These are phyloP conservation scores for Scolanthus callimorphus DNA, from an alignment of 92 coral and sea anemone species.

Conservation along the genomic window DNA sequence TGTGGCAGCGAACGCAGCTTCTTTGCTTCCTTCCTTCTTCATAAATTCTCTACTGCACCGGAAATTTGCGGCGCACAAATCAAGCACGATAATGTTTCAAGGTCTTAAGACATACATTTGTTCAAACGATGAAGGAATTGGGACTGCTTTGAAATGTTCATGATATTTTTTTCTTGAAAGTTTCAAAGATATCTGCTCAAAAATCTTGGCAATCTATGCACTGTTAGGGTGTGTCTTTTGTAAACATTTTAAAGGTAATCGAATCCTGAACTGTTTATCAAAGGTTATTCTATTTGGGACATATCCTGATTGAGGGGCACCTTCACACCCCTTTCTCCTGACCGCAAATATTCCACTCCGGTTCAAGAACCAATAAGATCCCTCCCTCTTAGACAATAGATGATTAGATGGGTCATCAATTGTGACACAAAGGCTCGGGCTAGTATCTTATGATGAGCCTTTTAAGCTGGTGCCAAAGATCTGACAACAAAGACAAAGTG, in stretches of 20 bases:
- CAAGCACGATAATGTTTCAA: background rate
- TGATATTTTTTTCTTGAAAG: background rate
- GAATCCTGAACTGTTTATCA: background rate
- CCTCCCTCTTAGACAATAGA: background rate
- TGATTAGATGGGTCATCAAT: too few species aligned
- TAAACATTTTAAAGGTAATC: background rate
- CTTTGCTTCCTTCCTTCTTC: constrained; percentile 2
- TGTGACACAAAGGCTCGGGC: too few species aligned
- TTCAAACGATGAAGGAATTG: too few species aligned
- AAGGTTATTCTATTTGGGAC: constrained; percentile 4
- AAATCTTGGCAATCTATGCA: too few species aligned
- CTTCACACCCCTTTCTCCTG: constrained; percentile 1
- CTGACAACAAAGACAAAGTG: constrained; percentile 1
- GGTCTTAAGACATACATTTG: background rate
- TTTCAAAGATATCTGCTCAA: background rate
- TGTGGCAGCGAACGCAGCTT: background rate
- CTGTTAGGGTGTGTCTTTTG: background rate
- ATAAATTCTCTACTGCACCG: background rate
- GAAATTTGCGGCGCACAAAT: background rate
- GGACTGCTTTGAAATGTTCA: too few species aligned
- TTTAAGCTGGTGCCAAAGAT: constrained; percentile 5
- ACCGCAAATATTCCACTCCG: background rate
- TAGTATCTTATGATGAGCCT: too few species aligned
- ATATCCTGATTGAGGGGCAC: constrained; percentile 1
- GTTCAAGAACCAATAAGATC: background rate